Base-by-base conservation (phyloP, 2,797 vertebrate genomes). In the Salarias fasciatus region DNA sequence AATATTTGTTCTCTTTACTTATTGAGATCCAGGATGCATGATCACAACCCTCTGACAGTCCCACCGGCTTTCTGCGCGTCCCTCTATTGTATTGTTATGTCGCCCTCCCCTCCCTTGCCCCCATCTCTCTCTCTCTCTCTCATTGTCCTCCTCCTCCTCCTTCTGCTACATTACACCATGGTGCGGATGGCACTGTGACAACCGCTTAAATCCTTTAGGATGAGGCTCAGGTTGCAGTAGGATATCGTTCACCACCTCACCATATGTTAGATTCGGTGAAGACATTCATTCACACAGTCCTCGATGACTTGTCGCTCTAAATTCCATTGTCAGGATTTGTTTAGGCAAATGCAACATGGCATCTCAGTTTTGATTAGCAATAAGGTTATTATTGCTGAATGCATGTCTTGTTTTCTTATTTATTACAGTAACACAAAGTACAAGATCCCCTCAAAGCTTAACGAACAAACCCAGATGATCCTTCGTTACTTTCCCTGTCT, bases 1-100 rank as follows among this genome's bases (percentile, higher is more conserved):
- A 82, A 79, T 83, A 82, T 88, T 88, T 87, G 82, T 85, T 86
- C 63, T 82, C 76, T 87, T 89, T 86, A 85, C 84, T 90, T 86
- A 86, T 83, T 85, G 80, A 87, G 68, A 84, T 83, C 75, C 71
- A 73, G 78, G 73, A 87, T 80, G 54, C 63, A 56, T 60, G 65
- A 87, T 81, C 68, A 81, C 72, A 82, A 61, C 70, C 62, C 63
- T 53, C 46, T 50, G 18, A 52, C 69, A 71, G 52, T 72, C 79
- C 63, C 74, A 64, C 47, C 45, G 70, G 72, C 75, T 75, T 72
- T 70, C 46, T 63, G 50, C 29, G 41, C 38, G 40, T 68, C 53
- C 60, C 50, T 40, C 73, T 29, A 9, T 9, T n/a, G n/a, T n/a
- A 43, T 77, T 53, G 68, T 60, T 50, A 58, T 15, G 45, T 54